Conservation (phyloP, 2,888 invertebrate genomes). For the Neocrepidodera transversa region DNA sequence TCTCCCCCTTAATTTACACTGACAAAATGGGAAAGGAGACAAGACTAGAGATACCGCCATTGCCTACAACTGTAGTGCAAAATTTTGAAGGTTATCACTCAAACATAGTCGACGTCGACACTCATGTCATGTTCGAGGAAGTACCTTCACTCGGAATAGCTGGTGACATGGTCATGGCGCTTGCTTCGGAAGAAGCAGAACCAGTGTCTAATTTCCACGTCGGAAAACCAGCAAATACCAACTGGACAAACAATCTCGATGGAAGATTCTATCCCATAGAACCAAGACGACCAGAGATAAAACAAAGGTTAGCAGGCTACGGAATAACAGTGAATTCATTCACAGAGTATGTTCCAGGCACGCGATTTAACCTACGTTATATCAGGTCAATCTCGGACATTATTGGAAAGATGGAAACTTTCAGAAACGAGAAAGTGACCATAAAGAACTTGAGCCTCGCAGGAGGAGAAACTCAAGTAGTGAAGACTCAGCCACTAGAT, state of each 20-base stretch:
- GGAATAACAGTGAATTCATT: constrained; percentile 43
- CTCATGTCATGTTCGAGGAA: constrained; percentile 51
- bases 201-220: constrained; percentile 48
- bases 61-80: constrained; percentile 45
- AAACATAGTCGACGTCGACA: constrained; percentile 38
- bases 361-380: constrained; percentile 32
- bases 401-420: constrained; percentile 17
- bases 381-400: constrained; percentile 38
- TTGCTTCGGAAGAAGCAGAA: constrained; percentile 43
- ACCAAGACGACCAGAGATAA: constrained; percentile 42
- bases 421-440: constrained; percentile 40
- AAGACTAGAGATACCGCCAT: constrained; percentile 36
- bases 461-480: constrained; percentile 45
- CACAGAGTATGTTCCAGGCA: constrained; percentile 40
- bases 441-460: constrained; percentile 36
- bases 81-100: constrained; percentile 49
- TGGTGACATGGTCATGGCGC: constrained; percentile 52
- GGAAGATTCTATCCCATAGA: constrained; percentile 43
- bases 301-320: constrained; percentile 35
- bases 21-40: constrained; percentile 51
- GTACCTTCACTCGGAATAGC: constrained; percentile 49
- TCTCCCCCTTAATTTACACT: too few species aligned
- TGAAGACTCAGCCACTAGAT: constrained; percentile 38
- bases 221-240: constrained; percentile 37
- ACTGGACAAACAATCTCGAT: constrained; percentile 41